Evolutionary conservation across 2,797 vertebrate genomes (phyloP), one percentile per base, ranked within the genome.

Genomic region (Glyptemys insculpta): DNA sequence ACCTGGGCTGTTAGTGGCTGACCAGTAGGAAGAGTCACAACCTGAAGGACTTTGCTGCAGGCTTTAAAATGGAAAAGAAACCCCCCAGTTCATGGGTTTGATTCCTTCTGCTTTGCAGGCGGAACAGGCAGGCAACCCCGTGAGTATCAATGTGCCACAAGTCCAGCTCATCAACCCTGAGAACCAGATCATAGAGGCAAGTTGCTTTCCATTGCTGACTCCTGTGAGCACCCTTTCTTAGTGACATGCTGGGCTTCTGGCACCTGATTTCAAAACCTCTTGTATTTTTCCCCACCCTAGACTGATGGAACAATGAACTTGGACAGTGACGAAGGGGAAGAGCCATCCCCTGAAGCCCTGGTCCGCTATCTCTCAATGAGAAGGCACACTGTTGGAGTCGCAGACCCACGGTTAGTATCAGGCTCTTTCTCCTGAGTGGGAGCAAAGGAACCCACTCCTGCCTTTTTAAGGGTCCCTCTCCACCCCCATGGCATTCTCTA

Each of bases 101-200:
- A 1, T 83, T 62, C 23, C 96, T 81, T 76, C 92, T 92, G 16
- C 92, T 96, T 96, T 97, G 88, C 98, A 99, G 99, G 96, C 99
- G 7, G 99, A 99, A 95, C 98, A 99, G 95, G 98, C 99, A 37
- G 98, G 99, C 96, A 98, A 99, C 91, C 93, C 99, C 7, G 97
- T 99, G 98, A 99, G 98, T 98, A 99, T 99, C 98, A 99, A 98
- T 0, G 99, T 99, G 86, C 99, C 99, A 4, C 99, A 99, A 34
- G 99, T 99, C 92, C 99, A 99, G 98, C 99, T 99, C 94, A 99
- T 99, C 98, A 99, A 99, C 98, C 99, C 99, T 1, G 99, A 99
- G 97, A 99, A 99, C 98, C 99, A 99, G 90, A 99, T 99, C 18
- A 99, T 99, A 86, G 99, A 99, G 99, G 99, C 99, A 96, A 99